Evolutionary conservation across 2,113 vertebrate species (phyloP).

Genomic region (Hemiscyllium ocellatum): DNA sequence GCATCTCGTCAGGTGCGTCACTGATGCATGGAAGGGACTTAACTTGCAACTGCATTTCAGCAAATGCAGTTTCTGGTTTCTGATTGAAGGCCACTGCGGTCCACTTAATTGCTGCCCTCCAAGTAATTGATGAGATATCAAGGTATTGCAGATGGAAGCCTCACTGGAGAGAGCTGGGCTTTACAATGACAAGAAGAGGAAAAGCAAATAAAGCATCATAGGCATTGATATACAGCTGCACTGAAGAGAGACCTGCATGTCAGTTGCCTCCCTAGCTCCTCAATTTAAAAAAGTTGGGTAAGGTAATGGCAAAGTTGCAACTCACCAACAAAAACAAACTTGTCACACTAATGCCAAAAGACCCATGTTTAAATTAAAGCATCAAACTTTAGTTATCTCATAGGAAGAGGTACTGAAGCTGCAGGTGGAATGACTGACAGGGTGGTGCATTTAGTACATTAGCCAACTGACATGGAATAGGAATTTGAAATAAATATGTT

Average conservation of each 20-base stretch:
- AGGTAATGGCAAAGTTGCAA: neutral
- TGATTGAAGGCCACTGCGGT: neutral
- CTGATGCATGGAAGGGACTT: neutral
- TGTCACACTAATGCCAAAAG: neutral
- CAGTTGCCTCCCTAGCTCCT: neutral
- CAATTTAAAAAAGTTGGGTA: neutral
- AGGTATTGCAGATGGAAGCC: neutral
- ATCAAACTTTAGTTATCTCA: neutral
- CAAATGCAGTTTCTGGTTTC: neutral
- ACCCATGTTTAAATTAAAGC: neutral
- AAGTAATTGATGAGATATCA: neutral
- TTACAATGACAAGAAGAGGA: neutral
- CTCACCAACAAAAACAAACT: neutral
- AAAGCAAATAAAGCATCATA: neutral
- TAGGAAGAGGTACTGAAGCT: neutral
- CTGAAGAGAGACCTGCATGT: neutral
- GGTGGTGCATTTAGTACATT: neutral
- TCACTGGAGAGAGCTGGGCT: neutral
- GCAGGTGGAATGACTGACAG: neutral
- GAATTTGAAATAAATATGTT: neutral
- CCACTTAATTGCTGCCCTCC: neutral
- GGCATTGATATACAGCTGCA: neutral
- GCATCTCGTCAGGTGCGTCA: neutral
- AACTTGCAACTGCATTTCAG: neutral
- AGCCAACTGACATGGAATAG: neutral